Evolutionary conservation across 2,888 invertebrate genomes (phyloP).

Genomic region (Orthosia cruda): DNA sequence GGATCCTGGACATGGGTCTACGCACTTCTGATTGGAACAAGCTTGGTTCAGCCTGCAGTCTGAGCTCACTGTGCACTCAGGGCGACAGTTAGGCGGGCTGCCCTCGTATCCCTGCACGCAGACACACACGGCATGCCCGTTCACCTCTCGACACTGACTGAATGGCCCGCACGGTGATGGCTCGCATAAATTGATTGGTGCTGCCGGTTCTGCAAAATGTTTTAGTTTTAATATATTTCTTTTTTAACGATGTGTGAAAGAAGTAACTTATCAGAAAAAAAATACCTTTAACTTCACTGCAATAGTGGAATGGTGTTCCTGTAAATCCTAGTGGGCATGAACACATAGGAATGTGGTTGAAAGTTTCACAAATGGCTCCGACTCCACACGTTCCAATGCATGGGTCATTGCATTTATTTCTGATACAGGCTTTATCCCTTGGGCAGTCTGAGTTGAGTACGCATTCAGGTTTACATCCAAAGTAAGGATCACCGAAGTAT

Average conservation of each 20-base stretch:
- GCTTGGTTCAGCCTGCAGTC: conserved; percentile 94
- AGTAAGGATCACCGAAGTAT: conserved; percentile 94
- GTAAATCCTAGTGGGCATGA: conserved; percentile 93
- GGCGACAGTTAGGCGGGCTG: conserved; percentile 94
- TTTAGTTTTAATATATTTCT: conserved; percentile 10
- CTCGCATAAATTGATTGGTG: conserved; percentile 80
- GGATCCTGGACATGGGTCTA: conserved; percentile 94
- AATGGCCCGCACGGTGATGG: conserved; percentile 94
- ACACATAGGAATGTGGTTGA: conserved; percentile 94
- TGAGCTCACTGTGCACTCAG: conserved; percentile 95
- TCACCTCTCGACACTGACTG: conserved; percentile 94
- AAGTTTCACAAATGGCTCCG: conserved; percentile 91
- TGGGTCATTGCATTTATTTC: conserved; percentile 94
- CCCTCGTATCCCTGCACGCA: conserved; percentile 94
- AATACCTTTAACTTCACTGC: conserved; percentile 85
- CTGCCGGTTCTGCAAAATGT: conserved; percentile 76
- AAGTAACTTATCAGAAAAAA: not conserved
- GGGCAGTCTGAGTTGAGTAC: conserved; percentile 94
- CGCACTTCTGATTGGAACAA: conserved; percentile 95
- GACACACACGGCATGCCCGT: conserved; percentile 94
- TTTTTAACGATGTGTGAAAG: not conserved
- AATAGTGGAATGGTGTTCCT: conserved; percentile 93
- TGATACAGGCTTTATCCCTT: conserved; percentile 93
- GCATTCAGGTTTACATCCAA: conserved; percentile 95
- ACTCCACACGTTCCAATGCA: conserved; percentile 94